These are phyloP conservation scores for Blastomussa wellsi DNA, from an alignment of 92 coral and sea anemone genomes.

Conservation along the genomic window DNA sequence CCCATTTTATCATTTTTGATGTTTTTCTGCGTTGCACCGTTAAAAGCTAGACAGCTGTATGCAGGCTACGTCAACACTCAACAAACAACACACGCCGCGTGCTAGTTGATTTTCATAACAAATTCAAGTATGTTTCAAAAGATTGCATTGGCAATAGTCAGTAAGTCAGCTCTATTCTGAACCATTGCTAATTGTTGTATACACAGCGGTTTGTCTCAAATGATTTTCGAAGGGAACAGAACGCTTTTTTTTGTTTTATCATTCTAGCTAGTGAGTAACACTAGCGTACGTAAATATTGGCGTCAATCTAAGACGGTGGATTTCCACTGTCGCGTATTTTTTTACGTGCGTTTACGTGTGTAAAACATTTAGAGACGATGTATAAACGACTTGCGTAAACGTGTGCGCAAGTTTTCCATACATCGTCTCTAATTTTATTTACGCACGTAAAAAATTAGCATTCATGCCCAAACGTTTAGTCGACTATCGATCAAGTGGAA, in stretches of 20 bases:
- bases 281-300: neutral
- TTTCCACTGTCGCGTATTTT: too few species aligned
- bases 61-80: too few species aligned
- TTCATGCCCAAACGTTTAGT: too few species aligned
- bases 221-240: neutral
- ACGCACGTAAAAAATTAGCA: too few species aligned
- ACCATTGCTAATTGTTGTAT: neutral
- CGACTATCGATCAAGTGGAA: too few species aligned
- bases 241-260: neutral
- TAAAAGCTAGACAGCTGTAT: too few species aligned
- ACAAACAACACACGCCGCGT: neutral
- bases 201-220: neutral
- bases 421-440: too few species aligned
- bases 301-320: neutral
- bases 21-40: neutral
- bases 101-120: neutral
- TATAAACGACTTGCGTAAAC: too few species aligned
- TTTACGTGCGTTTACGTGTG: too few species aligned
- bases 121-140: neutral
- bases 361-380: too few species aligned
- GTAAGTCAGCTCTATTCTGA: constrained; percentile 2
- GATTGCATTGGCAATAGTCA: neutral
- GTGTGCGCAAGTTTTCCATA: too few species aligned
- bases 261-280: neutral
- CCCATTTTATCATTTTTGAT: neutral